A percentile compares a stretch with the other conserved stretches of the same genome.
Conservation (phyloP, 2,113 vertebrate genomes). For the Perccottus glenii region DNA sequence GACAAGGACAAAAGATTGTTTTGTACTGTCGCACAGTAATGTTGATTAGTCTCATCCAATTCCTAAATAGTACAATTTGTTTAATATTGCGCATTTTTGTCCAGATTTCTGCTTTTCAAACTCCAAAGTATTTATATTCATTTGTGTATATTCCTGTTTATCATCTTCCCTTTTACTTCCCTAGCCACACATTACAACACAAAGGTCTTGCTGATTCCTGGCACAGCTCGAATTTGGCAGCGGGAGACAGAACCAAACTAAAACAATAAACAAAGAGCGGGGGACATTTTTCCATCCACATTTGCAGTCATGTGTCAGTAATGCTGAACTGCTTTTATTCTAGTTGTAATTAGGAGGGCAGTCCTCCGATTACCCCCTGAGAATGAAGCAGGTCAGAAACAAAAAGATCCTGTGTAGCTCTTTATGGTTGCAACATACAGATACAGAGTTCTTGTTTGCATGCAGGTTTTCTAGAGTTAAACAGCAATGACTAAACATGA, state of each 20-base stretch:
- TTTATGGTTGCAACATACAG: conserved; percentile 11
- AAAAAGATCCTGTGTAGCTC: conserved; percentile 36
- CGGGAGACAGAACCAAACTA: conserved; percentile 21
- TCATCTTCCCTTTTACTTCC: conserved; percentile 28
- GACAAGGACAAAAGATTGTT: neutral
- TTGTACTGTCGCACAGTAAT: no score
- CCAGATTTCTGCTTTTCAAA: no score
- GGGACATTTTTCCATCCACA: conserved; percentile 69
- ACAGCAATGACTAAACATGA: conserved; percentile 8
- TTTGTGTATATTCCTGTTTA: conserved; percentile 12
- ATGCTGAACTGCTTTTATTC: conserved; percentile 74
- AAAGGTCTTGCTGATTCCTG: conserved; percentile 51
- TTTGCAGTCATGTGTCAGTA: conserved; percentile 80
- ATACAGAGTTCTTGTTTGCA: conserved; percentile 10
- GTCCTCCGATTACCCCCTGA: conserved; percentile 58
- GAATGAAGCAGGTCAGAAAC: conserved; percentile 78
- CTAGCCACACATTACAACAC: conserved; percentile 44
- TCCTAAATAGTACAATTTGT: no score
- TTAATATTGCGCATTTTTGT: no score
- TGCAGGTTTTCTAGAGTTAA: conserved; percentile 2
- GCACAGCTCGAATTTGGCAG: conserved; percentile 37
- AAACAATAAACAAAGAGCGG: conserved; percentile 59
- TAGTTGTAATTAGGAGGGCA: conserved; percentile 73
- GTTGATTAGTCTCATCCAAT: no score
- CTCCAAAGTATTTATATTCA: conserved; percentile 20